Evolutionary conservation across 2,888 invertebrate species (phyloP), one percentile per base, ranked within the genome.

Genomic region (Nemapogon koenigi): DNA sequence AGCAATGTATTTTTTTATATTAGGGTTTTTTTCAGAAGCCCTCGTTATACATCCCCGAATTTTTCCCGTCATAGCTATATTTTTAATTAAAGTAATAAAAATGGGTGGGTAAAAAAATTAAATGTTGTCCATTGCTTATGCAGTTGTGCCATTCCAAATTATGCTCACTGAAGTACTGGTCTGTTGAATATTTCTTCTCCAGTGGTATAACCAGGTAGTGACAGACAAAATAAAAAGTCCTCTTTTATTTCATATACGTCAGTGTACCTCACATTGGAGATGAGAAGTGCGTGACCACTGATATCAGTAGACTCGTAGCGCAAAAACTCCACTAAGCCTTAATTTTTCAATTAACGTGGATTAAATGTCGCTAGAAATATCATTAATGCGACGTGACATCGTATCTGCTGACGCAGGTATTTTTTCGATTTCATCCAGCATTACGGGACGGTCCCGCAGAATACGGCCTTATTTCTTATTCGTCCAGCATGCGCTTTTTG

Each of bases 171-270:
- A 40, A 40, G 35, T 11, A 35, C 35, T 39, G 35, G 26, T 39
- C 38, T 40, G 38, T 42, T 40, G 29, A 40, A 40, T 40, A 40
- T 40, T 37, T 37, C 39, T 39, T 37, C 37, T 17, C 37, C 37
- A 36, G 41, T 41, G 33, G 41, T 39, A 39, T 42, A 36, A 31
- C 36, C 32, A 42, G 39, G 42, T 25, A 40, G 40, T 40, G 40
- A 35, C 38, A 42, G 37, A 42, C 29, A 40, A 40, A 42, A 42
- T 42, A 42, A 42, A 41, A 42, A 39, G 35, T 40, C 36, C 37
- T 40, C 40, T 42, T 40, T 40, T 37, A 39, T 37, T 42, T 42
- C 40, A 42, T 30, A 42, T 42, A 32, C 37, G 30, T 40, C 38
- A 42, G 37, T 42, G 37, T 40, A 42, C 30, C 37, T 40, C 32